A percentile compares a stretch with the other conserved stretches of the same genome.
phyloP scores from a whole-genome alignment of 2,113 vertebrate genomes.

The Channa argus region DNA sequence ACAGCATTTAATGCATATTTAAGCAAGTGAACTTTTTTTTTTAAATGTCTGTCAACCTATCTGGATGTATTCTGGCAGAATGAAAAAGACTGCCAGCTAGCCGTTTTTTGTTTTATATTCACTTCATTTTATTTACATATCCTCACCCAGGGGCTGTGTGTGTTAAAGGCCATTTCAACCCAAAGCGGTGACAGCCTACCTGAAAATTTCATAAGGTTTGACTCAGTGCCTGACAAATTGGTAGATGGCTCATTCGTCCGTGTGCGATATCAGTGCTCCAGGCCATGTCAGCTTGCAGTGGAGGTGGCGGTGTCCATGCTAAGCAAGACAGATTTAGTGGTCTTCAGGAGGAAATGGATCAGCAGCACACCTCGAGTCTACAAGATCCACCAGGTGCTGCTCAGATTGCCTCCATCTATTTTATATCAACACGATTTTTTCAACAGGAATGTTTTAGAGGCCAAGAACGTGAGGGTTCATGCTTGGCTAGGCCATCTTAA shows the following conservation, averaged over 20 bases:
- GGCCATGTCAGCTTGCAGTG: slow-evolving; percentile 86
- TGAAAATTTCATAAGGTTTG: slow-evolving; percentile 86
- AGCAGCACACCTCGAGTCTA: slow-evolving; percentile 71
- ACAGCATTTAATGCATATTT: background rate
- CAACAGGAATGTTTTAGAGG: slow-evolving; percentile 82
- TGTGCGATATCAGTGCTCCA: slow-evolving; percentile 87
- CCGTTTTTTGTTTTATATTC: background rate
- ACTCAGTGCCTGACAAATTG: slow-evolving; percentile 83
- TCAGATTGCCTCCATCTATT: slow-evolving; percentile 87
- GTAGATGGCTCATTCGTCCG: slow-evolving; percentile 82
- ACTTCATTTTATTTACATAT: slow-evolving; percentile 20
- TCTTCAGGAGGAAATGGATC: slow-evolving; percentile 90
- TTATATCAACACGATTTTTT: slow-evolving; percentile 86
- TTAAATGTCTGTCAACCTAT: background rate
- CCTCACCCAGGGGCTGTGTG: slow-evolving; percentile 74
- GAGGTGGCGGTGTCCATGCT: slow-evolving; percentile 87
- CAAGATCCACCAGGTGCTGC: slow-evolving; percentile 80
- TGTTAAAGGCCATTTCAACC: slow-evolving; percentile 78
- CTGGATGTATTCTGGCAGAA: background rate
- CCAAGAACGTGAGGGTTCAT: slow-evolving; percentile 83
- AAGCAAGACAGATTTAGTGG: slow-evolving; percentile 82
- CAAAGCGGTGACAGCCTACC: slow-evolving; percentile 45
- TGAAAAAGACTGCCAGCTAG: background rate
- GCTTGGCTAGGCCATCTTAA: slow-evolving; percentile 85
- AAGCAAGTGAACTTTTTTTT: no score